A percentile compares a stretch with the other conserved stretches of the same genome.
These are phyloP conservation scores for Forbesichthys agassizii DNA, from an alignment of 2,113 vertebrate species.

Conservation along the genomic window DNA sequence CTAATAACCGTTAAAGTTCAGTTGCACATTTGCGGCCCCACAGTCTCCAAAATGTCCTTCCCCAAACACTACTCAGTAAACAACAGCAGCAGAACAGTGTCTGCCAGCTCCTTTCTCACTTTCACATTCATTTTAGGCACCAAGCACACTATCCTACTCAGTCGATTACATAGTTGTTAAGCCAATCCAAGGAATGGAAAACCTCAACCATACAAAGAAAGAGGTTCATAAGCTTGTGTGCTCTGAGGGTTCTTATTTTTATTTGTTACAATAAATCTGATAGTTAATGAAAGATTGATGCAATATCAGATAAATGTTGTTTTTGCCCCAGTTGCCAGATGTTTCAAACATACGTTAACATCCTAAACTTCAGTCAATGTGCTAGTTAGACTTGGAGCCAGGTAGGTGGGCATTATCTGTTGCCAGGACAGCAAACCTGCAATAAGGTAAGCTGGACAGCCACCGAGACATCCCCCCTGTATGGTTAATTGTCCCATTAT, in stretches of 20 bases:
- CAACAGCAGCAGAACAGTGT: conserved; percentile 10
- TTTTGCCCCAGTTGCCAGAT: conserved; percentile 34
- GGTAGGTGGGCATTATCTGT: conserved; percentile 18
- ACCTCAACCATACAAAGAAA: conserved; percentile 54
- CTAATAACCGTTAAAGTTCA: neutral
- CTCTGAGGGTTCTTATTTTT: conserved; percentile 50
- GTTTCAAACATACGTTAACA: conserved; percentile 22
- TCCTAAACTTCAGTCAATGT: conserved; percentile 23
- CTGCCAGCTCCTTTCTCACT: neutral
- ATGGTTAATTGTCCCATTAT: conserved; percentile 21
- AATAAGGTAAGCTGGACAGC: conserved; percentile 41
- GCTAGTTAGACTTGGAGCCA: conserved; percentile 17
- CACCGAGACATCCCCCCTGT: conserved; percentile 22
- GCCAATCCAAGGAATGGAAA: conserved; percentile 58
- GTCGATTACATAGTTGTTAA: conserved; percentile 35
- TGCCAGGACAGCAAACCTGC: conserved; percentile 35
- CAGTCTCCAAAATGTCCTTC: conserved; percentile 6
- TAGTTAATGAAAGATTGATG: conserved; percentile 16
- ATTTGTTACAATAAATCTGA: conserved; percentile 53
- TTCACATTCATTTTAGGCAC: conserved; percentile 16
- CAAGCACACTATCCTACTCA: neutral
- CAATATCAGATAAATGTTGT: conserved; percentile 30
- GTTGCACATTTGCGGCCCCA: conserved; percentile 11
- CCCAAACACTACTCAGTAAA: conserved; percentile 9
- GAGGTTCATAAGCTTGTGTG: conserved; percentile 45